Evolutionary conservation across 2,797 vertebrate species (phyloP).

Genomic region (Hozukius guyotensis): DNA sequence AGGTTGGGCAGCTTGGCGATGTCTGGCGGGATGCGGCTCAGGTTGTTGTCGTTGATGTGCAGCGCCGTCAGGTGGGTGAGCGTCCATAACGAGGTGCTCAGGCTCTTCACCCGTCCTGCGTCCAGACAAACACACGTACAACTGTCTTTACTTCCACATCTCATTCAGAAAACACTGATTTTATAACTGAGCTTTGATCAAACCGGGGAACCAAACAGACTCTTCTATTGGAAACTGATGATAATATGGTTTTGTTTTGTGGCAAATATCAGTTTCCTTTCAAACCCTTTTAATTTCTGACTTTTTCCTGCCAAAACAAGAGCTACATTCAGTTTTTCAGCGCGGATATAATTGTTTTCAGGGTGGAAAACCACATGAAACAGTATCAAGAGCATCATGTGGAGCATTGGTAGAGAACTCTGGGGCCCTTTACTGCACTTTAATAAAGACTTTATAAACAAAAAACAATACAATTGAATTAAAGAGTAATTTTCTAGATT

Average conservation of each 20-base stretch:
- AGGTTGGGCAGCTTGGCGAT: conserved; percentile 98
- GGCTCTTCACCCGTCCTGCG: conserved; percentile 93
- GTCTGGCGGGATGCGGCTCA: conserved; percentile 97
- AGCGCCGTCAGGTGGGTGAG: conserved; percentile 98
- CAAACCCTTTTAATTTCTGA: neutral
- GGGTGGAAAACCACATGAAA: neutral
- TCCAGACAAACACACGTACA: neutral
- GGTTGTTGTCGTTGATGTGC: conserved; percentile 98
- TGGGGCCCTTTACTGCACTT: neutral
- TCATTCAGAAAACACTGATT: neutral
- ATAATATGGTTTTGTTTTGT: neutral
- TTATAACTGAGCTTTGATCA: neutral
- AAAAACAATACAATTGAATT: neutral
- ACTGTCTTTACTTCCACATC: neutral
- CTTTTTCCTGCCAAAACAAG: neutral
- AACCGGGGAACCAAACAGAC: neutral
- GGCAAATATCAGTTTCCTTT: neutral
- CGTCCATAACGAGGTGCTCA: conserved; percentile 95
- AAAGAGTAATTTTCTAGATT: neutral
- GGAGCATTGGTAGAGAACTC: neutral
- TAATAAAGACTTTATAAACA: neutral
- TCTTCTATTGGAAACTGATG: neutral
- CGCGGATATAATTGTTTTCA: neutral
- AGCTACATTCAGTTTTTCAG: neutral
- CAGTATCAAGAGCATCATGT: neutral